Conservation (phyloP, 2,888 invertebrate genomes). For the Punctoribates punctum region DNA sequence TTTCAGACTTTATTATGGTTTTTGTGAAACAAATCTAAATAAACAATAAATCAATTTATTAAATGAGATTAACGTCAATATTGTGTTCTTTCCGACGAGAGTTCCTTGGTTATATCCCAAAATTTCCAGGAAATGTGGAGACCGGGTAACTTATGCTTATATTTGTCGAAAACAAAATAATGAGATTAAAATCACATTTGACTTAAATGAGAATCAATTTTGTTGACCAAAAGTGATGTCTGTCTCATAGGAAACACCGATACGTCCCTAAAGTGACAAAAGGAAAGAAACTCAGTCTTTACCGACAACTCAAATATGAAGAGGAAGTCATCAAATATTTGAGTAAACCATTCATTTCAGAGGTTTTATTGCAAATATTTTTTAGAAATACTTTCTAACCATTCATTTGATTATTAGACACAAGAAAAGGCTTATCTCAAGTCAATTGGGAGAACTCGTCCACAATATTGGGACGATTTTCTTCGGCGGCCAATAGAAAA, state of each 20-base stretch:
- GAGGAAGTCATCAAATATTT: conserved; percentile 42
- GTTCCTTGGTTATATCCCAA: conserved; percentile 42
- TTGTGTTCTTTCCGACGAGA: conserved; percentile 36
- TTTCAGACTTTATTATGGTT: background rate
- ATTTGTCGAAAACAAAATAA: background rate
- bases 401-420: background rate
- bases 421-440: conserved; percentile 41
- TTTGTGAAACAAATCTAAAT: background rate
- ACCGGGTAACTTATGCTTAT: conserved; percentile 35
- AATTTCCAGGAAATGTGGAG: conserved; percentile 36
- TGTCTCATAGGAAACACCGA: conserved; percentile 36
- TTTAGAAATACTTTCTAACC: background rate
- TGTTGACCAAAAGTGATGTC: no score
- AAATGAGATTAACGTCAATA: conserved; percentile 33
- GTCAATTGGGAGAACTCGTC: conserved; percentile 21
- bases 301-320: conserved; percentile 22
- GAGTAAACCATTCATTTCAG: conserved; percentile 37
- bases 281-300: conserved; percentile 30
- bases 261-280: conserved; percentile 41
- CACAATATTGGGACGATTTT: conserved; percentile 44
- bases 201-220: no score
- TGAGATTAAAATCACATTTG: background rate
- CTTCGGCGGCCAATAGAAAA: conserved; percentile 27
- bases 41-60: background rate
- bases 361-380: conserved; percentile 19